These are phyloP conservation scores for Eupelmus urozonus DNA, from an alignment of 2,888 invertebrate genomes.

Conservation along the genomic window DNA sequence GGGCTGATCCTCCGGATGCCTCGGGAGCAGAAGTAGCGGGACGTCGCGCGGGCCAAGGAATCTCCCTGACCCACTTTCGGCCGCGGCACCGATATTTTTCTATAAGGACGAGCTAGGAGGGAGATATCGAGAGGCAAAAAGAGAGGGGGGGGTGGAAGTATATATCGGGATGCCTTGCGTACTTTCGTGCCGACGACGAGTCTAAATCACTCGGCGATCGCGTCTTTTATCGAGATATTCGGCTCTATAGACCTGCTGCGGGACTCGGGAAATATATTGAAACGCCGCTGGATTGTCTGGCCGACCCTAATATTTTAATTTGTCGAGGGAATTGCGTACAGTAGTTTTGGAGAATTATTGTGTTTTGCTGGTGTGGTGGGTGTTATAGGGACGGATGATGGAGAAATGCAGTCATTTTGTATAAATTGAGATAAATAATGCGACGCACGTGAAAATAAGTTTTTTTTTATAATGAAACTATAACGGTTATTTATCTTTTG, in stretches of 20 bases:
- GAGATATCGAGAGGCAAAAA: conserved; percentile 10
- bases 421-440: too few species aligned
- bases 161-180: conserved; percentile 43
- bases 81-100: conserved; percentile 66
- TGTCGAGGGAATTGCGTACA: conserved; percentile 13
- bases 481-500: too few species aligned
- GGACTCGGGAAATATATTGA: conserved; percentile 25
- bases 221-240: conserved; percentile 30
- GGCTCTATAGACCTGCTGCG: not conserved
- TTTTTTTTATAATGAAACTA: too few species aligned
- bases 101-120: conserved; percentile 52
- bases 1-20: conserved; percentile 63
- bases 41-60: conserved; percentile 66
- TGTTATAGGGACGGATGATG: not conserved
- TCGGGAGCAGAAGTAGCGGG: too few species aligned
- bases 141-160: not conserved
- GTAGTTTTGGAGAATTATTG: not conserved
- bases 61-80: conserved; percentile 64
- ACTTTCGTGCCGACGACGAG: conserved; percentile 24
- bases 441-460: too few species aligned
- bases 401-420: too few species aligned
- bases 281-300: not conserved
- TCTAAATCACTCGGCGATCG: conserved; percentile 42
- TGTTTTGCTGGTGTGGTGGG: not conserved
- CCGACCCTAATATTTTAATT: conserved; percentile 46